A percentile compares a stretch with the other conserved stretches of the same genome.
Conservation (phyloP, 2,888 invertebrate genomes). For the Cephus spinipes region DNA sequence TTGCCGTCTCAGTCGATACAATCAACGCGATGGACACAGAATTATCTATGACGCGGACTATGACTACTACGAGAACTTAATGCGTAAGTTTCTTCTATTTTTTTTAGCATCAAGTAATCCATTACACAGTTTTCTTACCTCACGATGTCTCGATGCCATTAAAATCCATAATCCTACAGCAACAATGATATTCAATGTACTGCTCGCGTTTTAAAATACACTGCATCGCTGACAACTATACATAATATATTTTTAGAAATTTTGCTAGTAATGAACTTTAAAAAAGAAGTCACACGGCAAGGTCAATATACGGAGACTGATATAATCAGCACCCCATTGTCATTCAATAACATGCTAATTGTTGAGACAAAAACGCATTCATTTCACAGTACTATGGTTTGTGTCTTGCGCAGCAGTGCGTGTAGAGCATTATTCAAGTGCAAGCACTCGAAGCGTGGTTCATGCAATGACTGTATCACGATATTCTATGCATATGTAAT, state of each 20-base stretch:
- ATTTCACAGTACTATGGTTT: slow-evolving; percentile 15
- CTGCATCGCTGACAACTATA: no score
- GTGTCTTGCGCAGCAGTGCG: slow-evolving; percentile 12
- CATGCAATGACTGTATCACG: background rate
- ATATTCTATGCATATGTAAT: background rate
- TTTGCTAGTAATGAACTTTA: background rate
- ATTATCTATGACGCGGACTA: slow-evolving; percentile 92
- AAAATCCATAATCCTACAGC: background rate
- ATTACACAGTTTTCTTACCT: background rate
- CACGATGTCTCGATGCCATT: background rate
- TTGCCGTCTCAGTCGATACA: slow-evolving; percentile 86
- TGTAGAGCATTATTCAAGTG: slow-evolving; percentile 19
- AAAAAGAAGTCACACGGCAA: slow-evolving; percentile 10
- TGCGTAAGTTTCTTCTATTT: slow-evolving; percentile 78
- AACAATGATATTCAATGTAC: background rate
- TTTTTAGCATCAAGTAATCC: background rate
- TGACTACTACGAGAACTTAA: slow-evolving; percentile 92
- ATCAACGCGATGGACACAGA: slow-evolving; percentile 88
- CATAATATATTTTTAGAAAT: background rate
- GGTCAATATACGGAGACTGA: slow-evolving; percentile 19
- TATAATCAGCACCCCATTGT: slow-evolving; percentile 10
- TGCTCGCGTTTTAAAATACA: background rate
- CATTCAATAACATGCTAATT: slow-evolving; percentile 11
- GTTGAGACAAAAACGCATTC: slow-evolving; percentile 6
- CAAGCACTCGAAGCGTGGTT: slow-evolving; percentile 16